Percentiles rank a stretch among this genome's conserved stretches.
Conservation (phyloP, 2,113 vertebrate genomes). For the Cyanocitta stelleri region DNA sequence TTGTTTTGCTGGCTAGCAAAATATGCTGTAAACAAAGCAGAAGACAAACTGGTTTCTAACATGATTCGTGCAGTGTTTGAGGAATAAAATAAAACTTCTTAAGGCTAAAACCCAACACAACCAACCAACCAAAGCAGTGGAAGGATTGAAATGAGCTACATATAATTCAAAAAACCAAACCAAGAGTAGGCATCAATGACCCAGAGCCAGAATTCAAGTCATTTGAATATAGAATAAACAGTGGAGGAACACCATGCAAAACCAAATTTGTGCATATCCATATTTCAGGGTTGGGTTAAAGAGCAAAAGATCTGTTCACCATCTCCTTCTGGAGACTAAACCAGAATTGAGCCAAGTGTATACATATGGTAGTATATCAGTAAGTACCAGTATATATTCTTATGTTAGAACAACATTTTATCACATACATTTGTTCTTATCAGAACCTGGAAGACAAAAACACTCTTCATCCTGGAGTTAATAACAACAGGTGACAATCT, state of each 20-base stretch:
- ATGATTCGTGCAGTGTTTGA: neutral
- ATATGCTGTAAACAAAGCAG: neutral
- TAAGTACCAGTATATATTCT: neutral
- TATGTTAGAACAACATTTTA: neutral
- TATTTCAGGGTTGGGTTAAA: neutral
- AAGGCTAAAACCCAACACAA: neutral
- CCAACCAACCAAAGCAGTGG: neutral
- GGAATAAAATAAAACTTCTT: neutral
- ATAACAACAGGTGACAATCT: neutral
- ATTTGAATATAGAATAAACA: neutral
- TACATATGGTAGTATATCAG: neutral
- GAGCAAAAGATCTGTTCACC: neutral
- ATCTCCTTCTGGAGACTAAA: neutral
- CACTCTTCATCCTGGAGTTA: neutral
- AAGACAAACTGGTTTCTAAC: neutral
- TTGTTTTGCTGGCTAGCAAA: conserved; percentile 5
- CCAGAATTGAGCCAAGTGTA: neutral
- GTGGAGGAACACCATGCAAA: neutral
- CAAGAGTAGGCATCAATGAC: neutral
- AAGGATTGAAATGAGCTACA: neutral
- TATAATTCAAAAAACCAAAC: neutral
- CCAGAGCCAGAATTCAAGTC: neutral
- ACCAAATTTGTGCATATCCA: neutral
- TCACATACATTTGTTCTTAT: neutral
- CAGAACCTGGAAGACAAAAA: neutral